Evolutionary conservation across 1,140 invertebrate species (phyloP).

Genomic region (Polyergus mexicanus): DNA sequence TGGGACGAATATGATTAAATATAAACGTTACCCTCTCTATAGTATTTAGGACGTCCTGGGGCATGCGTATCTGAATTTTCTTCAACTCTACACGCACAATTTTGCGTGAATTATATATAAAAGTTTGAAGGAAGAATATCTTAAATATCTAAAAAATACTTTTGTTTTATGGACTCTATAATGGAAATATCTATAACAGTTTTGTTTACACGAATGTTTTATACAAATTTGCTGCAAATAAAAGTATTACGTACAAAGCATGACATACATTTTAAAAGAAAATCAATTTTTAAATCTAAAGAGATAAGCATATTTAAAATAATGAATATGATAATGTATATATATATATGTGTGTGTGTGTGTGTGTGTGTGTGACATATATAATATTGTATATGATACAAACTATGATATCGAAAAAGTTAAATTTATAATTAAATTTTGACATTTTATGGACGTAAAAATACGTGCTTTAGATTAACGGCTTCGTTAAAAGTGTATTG

Average conservation of each 20-base stretch:
- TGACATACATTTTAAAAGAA: background rate
- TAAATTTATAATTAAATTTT: background rate
- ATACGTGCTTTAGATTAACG: background rate
- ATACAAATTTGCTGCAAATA: background rate
- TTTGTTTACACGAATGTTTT: no score
- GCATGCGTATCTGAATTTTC: conserved; percentile 6
- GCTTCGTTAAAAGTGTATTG: background rate
- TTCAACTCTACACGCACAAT: no score
- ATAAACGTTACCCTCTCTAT: conserved; percentile 35
- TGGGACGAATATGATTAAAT: conserved; percentile 67
- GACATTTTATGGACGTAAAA: background rate
- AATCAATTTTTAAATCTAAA: background rate
- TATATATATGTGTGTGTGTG: no score
- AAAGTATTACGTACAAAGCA: background rate
- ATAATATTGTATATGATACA: background rate
- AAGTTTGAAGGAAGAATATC: background rate
- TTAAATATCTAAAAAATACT: background rate
- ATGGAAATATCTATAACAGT: no score
- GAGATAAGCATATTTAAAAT: background rate
- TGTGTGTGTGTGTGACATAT: no score
- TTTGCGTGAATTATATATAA: background rate
- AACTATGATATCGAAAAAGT: background rate
- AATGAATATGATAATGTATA: background rate
- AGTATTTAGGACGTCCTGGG: background rate
- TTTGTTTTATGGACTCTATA: no score